Evolutionary conservation across 2,797 vertebrate genomes (phyloP).

Genomic region (Malacoraja senta): DNA sequence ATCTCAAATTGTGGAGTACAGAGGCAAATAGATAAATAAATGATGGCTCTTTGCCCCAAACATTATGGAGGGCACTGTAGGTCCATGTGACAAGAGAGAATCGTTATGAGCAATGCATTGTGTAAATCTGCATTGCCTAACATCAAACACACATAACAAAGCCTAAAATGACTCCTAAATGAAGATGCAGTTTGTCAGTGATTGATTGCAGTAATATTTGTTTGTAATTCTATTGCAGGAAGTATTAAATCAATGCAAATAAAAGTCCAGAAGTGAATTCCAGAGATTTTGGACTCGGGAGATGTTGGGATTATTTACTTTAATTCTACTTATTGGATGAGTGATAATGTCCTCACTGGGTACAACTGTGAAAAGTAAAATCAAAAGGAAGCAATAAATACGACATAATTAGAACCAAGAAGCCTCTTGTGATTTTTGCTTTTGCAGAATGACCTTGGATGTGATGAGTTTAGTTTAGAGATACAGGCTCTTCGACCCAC

Average conservation of each 20-base stretch:
- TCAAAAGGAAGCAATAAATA: slow-evolving; percentile 12
- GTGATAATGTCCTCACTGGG: neutral
- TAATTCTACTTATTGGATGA: neutral
- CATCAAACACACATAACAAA: neutral
- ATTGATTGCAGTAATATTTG: neutral
- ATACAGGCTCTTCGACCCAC: too few species aligned
- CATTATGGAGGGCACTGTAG: too few species aligned
- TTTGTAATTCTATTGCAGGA: neutral
- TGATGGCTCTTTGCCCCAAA: too few species aligned
- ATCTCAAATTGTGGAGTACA: too few species aligned
- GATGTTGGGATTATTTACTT: neutral
- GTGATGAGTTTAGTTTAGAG: neutral
- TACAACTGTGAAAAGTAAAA: neutral
- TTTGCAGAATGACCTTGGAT: neutral
- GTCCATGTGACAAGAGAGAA: too few species aligned
- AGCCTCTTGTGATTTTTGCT: neutral
- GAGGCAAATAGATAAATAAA: too few species aligned
- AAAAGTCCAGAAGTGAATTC: neutral
- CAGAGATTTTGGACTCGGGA: neutral
- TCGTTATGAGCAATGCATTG: too few species aligned
- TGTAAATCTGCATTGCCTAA: neutral
- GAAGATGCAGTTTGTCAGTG: neutral
- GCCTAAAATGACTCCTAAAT: neutral
- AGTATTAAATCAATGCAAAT: neutral
- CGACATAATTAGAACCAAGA: neutral